Percentiles rank a stretch among this genome's conserved stretches.
These are phyloP conservation scores for Erynnis tages DNA, from an alignment of 2,888 invertebrate species.

Conservation along the genomic window DNA sequence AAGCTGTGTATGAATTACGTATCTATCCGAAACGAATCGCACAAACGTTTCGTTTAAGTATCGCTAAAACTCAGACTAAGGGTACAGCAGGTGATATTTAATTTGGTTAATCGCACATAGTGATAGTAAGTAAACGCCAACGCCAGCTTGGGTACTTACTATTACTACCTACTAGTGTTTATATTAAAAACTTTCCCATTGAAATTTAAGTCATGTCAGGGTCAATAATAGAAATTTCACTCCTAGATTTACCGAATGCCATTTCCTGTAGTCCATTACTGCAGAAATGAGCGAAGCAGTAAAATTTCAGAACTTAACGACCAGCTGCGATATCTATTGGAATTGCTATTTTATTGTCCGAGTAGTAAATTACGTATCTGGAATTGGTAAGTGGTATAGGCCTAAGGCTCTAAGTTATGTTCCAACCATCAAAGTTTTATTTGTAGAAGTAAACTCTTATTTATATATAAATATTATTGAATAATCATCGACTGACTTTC, in stretches of 20 bases:
- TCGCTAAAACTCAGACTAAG: too few relatives aligned
- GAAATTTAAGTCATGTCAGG: neutral
- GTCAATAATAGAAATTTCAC: slow-evolving; percentile 12
- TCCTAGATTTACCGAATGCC: slow-evolving; percentile 3
- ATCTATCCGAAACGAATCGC: too few relatives aligned
- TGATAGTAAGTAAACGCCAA: too few relatives aligned
- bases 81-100: too few relatives aligned
- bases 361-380: slow-evolving; percentile 46
- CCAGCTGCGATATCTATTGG: slow-evolving; percentile 39
- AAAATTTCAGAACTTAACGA: slow-evolving; percentile 2
- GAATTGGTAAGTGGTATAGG: slow-evolving; percentile 1
- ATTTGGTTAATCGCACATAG: too few relatives aligned
- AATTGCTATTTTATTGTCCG: slow-evolving; percentile 47
- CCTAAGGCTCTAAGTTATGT: neutral
- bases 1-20: too few relatives aligned
- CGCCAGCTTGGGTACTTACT: too few relatives aligned
- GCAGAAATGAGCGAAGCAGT: slow-evolving; percentile 16
- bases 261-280: slow-evolving; percentile 1
- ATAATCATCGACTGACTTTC: too few relatives aligned
- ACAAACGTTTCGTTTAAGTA: too few relatives aligned
- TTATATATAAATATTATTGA: too few relatives aligned
- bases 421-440: too few relatives aligned
- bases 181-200: neutral
- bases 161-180: neutral
- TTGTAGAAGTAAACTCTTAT: too few relatives aligned